Percentiles rank a stretch among this genome's conserved stretches.
Conservation (phyloP, 2,888 invertebrate genomes). For the Tridacna crocea region DNA sequence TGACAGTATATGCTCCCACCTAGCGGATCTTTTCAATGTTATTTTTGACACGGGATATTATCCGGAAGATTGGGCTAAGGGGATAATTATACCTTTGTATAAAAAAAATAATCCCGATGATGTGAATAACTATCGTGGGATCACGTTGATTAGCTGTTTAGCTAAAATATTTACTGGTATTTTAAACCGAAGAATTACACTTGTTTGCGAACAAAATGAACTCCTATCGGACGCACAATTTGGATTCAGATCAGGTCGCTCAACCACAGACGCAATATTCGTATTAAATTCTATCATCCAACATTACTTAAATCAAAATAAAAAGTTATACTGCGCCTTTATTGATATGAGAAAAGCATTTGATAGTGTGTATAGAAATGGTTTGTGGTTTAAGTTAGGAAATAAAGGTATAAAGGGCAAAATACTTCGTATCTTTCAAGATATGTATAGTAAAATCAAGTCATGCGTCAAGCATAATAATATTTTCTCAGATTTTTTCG, state of each 20-base stretch:
- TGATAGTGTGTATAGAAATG: slow-evolving; percentile 41
- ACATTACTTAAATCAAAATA: slow-evolving; percentile 24
- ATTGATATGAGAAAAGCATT: slow-evolving; percentile 36
- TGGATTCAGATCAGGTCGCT: slow-evolving; percentile 33
- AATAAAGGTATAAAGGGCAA: slow-evolving; percentile 29
- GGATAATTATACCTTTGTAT: slow-evolving; percentile 4
- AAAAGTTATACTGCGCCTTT: slow-evolving; percentile 27
- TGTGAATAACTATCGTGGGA: background rate
- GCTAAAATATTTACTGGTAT: slow-evolving; percentile 38
- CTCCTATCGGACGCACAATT: slow-evolving; percentile 40
- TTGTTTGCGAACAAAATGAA: slow-evolving; percentile 21
- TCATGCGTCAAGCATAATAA: slow-evolving; percentile 31
- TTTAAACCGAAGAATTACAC: slow-evolving; percentile 23
- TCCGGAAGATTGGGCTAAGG: slow-evolving; percentile 4
- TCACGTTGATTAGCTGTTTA: slow-evolving; percentile 28
- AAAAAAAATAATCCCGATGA: slow-evolving; percentile 4
- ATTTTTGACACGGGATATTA: background rate
- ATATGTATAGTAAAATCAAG: slow-evolving; percentile 34
- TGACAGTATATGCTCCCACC: slow-evolving; percentile 10
- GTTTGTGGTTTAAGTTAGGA: slow-evolving; percentile 28
- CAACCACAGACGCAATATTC: slow-evolving; percentile 36
- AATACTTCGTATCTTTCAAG: slow-evolving; percentile 23
- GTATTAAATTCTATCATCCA: slow-evolving; percentile 23
- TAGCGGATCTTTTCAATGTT: slow-evolving; percentile 2
- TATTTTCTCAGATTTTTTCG: slow-evolving; percentile 31